Evolutionary conservation across 2,797 vertebrate genomes (phyloP).

Genomic region (Dryobates pubescens): DNA sequence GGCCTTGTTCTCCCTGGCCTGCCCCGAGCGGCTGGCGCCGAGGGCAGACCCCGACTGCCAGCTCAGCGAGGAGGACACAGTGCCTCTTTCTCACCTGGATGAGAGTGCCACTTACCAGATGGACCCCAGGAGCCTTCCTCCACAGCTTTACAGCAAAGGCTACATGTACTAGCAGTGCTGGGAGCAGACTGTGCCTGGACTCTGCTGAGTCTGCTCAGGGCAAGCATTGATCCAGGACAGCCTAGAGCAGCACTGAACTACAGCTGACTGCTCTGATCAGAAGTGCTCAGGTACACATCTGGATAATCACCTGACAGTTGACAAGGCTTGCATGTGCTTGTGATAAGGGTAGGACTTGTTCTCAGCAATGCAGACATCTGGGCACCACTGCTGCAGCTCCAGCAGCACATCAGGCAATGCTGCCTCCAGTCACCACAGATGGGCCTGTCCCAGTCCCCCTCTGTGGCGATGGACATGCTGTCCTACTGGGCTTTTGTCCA

Average conservation of each 20-base stretch:
- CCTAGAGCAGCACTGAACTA: not conserved
- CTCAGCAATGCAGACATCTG: fast-evolving
- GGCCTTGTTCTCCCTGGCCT: slow-evolving; percentile 94
- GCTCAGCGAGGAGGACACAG: slow-evolving; percentile 93
- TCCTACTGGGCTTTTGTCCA: not conserved
- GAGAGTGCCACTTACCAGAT: slow-evolving; percentile 84
- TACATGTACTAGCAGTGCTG: slow-evolving; percentile 86
- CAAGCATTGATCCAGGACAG: not conserved
- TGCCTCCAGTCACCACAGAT: fast-evolving
- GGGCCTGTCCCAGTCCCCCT: not conserved
- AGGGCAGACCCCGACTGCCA: slow-evolving; percentile 90
- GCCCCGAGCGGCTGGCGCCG: slow-evolving; percentile 91
- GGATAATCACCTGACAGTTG: not conserved
- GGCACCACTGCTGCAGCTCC: not conserved
- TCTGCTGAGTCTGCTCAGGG: not conserved
- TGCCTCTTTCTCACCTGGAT: slow-evolving; percentile 94
- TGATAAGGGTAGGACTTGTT: fast-evolving
- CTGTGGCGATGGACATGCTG: fast-evolving
- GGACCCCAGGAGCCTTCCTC: slow-evolving; percentile 82
- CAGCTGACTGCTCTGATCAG: not conserved
- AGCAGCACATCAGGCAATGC: fast-evolving
- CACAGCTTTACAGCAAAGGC: slow-evolving; percentile 91
- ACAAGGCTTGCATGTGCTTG: not conserved
- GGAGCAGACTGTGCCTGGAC: not conserved
- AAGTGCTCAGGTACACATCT: fast-evolving